Conservation (phyloP, 2,113 vertebrate genomes). For the Apistogramma diplotaenia region DNA sequence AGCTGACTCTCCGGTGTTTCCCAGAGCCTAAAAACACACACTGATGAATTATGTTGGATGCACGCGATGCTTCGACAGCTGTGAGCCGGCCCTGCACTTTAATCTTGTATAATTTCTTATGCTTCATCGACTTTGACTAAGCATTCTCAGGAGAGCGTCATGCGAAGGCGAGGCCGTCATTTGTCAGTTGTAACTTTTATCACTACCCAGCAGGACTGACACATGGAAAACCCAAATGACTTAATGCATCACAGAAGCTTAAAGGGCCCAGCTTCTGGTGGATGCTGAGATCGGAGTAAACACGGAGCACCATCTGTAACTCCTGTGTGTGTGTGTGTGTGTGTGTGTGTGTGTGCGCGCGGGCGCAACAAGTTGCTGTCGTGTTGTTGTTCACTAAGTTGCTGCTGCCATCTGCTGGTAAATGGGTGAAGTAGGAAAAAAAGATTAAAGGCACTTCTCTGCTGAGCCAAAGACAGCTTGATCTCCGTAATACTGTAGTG, state of each 20-base stretch:
- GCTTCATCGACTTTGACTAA: not conserved
- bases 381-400: not conserved
- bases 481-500: fast-evolving
- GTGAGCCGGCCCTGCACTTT: not conserved
- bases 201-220: slow-evolving; percentile 24
- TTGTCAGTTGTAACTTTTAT: slow-evolving; percentile 13
- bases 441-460: not conserved
- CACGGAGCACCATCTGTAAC: slow-evolving; percentile 13
- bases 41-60: not conserved
- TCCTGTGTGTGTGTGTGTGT: not conserved
- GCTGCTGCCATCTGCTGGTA: slow-evolving; percentile 65
- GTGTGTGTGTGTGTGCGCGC: not conserved
- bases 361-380: not conserved
- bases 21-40: not conserved
- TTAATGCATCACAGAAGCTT: slow-evolving; percentile 13
- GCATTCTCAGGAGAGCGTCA: not conserved
- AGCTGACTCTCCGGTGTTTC: not conserved
- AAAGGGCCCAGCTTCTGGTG: not conserved
- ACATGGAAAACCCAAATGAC: slow-evolving; percentile 2
- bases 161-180: not conserved
- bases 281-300: slow-evolving; percentile 28
- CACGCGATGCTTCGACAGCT: slow-evolving; percentile 11
- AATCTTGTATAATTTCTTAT: not conserved
- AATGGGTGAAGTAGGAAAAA: not conserved
- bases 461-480: no score